These are phyloP conservation scores for Cyprinella venusta DNA, from an alignment of 2,797 vertebrate genomes.

Conservation along the genomic window DNA sequence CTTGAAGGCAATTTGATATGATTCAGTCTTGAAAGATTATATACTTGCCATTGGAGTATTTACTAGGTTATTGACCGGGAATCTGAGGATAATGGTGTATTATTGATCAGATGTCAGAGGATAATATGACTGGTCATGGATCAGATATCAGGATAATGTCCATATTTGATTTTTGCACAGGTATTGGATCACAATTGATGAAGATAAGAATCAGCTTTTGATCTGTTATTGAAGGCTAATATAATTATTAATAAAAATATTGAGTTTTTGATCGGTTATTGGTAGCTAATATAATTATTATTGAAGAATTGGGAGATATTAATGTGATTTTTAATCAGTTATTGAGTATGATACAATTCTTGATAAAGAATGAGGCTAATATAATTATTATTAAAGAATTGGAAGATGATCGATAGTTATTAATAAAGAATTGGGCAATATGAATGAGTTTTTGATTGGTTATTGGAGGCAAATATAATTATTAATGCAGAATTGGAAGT, in stretches of 20 bases:
- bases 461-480: neutral
- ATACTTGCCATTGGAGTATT: neutral
- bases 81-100: neutral
- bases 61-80: neutral
- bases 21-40: neutral
- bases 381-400: neutral
- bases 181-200: neutral
- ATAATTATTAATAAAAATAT: neutral
- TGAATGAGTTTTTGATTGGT: too few species aligned
- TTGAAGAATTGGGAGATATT: neutral
- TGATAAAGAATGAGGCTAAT: too few species aligned
- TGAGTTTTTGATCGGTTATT: neutral
- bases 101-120: neutral
- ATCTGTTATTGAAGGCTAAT: neutral
- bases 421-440: neutral
- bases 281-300: neutral
- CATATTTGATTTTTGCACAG: neutral
- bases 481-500: neutral
- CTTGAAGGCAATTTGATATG: neutral
- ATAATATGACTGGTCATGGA: neutral
- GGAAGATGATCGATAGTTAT: too few species aligned
- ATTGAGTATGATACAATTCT: neutral
- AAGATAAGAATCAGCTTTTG: neutral
- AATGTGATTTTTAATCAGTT: neutral
- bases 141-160: neutral